A percentile compares a stretch with the other conserved stretches of the same genome.
Evolutionary conservation across 2,797 vertebrate genomes (phyloP).

Genomic region (Chrysocyon brachyurus): DNA sequence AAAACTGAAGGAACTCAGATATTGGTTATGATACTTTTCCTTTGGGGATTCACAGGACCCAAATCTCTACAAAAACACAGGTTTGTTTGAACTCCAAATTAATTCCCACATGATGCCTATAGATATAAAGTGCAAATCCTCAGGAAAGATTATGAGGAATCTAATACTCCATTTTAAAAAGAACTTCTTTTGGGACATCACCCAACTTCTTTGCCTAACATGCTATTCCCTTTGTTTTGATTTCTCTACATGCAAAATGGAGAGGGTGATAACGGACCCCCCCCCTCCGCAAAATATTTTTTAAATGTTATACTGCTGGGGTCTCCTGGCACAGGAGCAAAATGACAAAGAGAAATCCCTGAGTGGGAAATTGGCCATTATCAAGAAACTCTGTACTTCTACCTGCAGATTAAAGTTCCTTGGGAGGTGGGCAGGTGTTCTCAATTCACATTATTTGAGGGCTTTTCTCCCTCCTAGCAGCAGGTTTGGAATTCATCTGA

Average conservation of each 20-base stretch:
- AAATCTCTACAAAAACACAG: conserved; percentile 21
- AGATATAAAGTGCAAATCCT: neutral
- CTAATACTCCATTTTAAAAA: neutral
- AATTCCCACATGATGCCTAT: neutral
- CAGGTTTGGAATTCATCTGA: neutral
- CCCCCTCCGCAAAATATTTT: neutral
- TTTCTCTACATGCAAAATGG: conserved; percentile 14
- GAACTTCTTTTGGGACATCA: neutral
- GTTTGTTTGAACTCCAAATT: neutral
- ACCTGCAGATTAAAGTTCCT: neutral
- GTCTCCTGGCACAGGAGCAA: neutral
- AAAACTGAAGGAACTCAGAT: neutral
- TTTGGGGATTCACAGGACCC: neutral
- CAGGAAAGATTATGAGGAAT: neutral
- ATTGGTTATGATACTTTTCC: neutral
- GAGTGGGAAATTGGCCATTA: neutral
- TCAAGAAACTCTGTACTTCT: neutral
- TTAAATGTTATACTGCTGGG: neutral
- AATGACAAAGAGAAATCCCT: conserved; percentile 34
- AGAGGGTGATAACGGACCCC: neutral
- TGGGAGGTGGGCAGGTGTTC: neutral
- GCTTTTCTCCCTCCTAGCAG: neutral
- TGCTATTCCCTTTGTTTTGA: neutral
- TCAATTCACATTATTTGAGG: neutral
- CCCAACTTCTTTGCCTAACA: neutral